Conservation (phyloP, 2,797 vertebrate genomes). For the Clarias pachynema region DNA sequence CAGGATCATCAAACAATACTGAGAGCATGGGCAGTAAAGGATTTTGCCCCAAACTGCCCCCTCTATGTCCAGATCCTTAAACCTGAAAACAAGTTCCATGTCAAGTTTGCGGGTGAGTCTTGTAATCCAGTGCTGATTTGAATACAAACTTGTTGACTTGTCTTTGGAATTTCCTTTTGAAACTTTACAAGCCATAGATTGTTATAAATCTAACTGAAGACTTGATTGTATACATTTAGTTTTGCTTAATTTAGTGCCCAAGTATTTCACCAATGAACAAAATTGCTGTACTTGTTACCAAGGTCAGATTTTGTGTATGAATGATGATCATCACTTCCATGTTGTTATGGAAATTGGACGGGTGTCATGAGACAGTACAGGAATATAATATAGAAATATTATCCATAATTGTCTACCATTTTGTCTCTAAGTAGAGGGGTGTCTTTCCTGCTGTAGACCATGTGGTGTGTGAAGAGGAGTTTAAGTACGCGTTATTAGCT, state of each 20-base stretch:
- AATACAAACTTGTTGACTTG: background rate
- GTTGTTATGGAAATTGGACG: background rate
- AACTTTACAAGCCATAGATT: background rate
- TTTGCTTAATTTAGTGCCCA: background rate
- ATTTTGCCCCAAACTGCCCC: conserved; percentile 97
- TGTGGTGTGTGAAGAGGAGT: conserved; percentile 98
- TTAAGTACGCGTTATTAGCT: conserved; percentile 98
- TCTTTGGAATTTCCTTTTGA: background rate
- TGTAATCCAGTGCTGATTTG: background rate
- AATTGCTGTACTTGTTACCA: background rate
- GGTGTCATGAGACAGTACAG: background rate
- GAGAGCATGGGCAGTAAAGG: conserved; percentile 98
- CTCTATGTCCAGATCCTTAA: conserved; percentile 97
- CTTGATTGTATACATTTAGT: background rate
- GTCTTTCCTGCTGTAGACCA: conserved; percentile 80
- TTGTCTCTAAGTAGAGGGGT: conserved; percentile 37
- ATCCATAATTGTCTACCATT: conserved; percentile 17
- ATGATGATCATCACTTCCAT: background rate
- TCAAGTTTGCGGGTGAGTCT: conserved; percentile 94
- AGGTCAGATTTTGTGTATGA: background rate
- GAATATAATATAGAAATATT: conserved; percentile 8
- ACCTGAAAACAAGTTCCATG: conserved; percentile 98
- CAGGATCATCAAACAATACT: conserved; percentile 99
- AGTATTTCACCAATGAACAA: background rate
- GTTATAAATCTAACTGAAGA: background rate